Percentiles rank a stretch among this genome's conserved stretches.
phyloP scores from a whole-genome alignment of 2,113 vertebrate genomes.

The Grammomys surdaster region DNA sequence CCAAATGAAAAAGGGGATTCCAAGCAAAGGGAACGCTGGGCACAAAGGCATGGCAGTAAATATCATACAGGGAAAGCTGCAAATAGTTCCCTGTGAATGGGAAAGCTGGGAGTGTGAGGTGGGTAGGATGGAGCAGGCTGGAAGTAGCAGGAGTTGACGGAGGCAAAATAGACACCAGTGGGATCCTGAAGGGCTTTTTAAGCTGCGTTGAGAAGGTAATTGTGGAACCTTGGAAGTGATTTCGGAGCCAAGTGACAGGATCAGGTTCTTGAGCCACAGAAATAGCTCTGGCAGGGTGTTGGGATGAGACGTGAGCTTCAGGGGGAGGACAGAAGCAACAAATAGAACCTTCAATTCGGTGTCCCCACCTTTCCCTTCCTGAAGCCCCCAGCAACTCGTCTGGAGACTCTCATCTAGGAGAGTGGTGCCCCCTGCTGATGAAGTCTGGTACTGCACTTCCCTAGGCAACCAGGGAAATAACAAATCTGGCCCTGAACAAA shows the following conservation, averaged over 20 bases:
- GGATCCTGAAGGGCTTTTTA: slow-evolving; percentile 37
- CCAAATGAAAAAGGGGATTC: slow-evolving; percentile 43
- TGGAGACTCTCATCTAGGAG: slow-evolving; percentile 68
- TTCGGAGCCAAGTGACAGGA: slow-evolving; percentile 31
- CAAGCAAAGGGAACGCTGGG: slow-evolving; percentile 3
- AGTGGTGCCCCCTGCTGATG: slow-evolving; percentile 73
- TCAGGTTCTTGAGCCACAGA: slow-evolving; percentile 55
- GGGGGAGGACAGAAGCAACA: slow-evolving; percentile 35
- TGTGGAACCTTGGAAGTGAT: background rate
- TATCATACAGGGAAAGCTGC: background rate
- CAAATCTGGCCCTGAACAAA: background rate
- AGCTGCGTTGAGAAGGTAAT: slow-evolving; percentile 8
- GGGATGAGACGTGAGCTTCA: slow-evolving; percentile 4
- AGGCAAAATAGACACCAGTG: background rate
- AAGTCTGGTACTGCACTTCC: background rate
- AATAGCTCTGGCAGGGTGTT: slow-evolving; percentile 58
- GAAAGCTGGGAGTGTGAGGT: slow-evolving; percentile 23
- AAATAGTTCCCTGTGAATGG: background rate
- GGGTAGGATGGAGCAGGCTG: background rate
- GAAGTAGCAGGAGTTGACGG: background rate
- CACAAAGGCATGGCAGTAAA: slow-evolving; percentile 10
- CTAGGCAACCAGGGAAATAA: background rate
- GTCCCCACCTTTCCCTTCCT: background rate
- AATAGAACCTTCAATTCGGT: background rate
- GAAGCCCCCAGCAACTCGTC: background rate